Evolutionary conservation across 2,113 vertebrate genomes (phyloP).

Genomic region (Passer domesticus): DNA sequence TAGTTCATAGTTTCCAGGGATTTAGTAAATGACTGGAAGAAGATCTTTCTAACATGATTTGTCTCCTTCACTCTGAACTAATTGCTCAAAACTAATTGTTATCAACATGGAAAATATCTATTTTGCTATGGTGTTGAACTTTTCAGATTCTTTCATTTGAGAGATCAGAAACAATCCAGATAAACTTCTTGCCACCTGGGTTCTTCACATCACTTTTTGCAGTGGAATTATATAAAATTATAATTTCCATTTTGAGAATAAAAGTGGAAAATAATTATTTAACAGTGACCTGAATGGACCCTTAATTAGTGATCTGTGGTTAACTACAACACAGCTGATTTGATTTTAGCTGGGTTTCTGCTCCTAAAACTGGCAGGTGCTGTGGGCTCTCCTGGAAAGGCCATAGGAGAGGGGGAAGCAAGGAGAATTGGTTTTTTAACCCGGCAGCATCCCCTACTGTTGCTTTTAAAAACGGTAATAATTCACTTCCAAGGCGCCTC

Average conservation of each 20-base stretch:
- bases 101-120: not conserved
- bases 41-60: not conserved
- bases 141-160: not conserved
- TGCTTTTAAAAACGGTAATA: not conserved
- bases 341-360: not conserved
- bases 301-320: not conserved
- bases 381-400: not conserved
- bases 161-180: conserved; percentile 7
- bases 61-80: not conserved
- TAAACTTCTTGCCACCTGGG: not conserved
- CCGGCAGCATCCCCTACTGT: conserved; percentile 24
- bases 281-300: not conserved
- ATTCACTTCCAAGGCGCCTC: not conserved
- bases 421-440: not conserved
- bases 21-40: not conserved
- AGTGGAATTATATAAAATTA: not conserved
- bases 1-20: not conserved
- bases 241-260: not conserved
- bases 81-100: not conserved
- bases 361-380: not conserved
- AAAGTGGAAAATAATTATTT: conserved; percentile 13
- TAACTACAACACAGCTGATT: not conserved
- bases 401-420: not conserved
- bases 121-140: conserved; percentile 15
- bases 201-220: not conserved